Evolutionary conservation across 2,888 invertebrate genomes (phyloP).

Genomic region (Busseola fusca): DNA sequence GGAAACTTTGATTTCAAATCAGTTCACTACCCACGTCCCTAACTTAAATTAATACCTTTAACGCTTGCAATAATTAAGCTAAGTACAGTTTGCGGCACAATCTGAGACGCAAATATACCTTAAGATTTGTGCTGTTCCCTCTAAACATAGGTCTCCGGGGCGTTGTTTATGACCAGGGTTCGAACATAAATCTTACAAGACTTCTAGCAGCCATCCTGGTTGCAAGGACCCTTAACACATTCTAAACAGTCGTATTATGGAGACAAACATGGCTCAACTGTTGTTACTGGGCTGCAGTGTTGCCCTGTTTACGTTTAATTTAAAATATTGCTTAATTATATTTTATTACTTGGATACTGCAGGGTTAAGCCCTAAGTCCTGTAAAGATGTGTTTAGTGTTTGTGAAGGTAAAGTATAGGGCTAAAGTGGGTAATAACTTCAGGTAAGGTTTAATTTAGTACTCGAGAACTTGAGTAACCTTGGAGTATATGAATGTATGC

Average conservation of each 20-base stretch:
- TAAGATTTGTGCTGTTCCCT: slow-evolving; percentile 58
- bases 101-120: slow-evolving; percentile 55
- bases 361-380: slow-evolving; percentile 4
- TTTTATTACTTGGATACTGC: slow-evolving; percentile 37
- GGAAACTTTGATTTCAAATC: slow-evolving; percentile 6
- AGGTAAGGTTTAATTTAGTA: slow-evolving; percentile 20
- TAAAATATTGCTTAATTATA: slow-evolving; percentile 58
- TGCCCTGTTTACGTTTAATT: slow-evolving; percentile 62
- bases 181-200: slow-evolving; percentile 79
- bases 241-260: slow-evolving; percentile 70
- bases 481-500: neutral
- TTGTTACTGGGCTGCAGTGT: slow-evolving; percentile 56
- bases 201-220: slow-evolving; percentile 71
- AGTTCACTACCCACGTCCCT: neutral
- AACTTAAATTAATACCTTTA: slow-evolving; percentile 34
- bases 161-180: slow-evolving; percentile 82
- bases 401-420: neutral
- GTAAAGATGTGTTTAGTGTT: slow-evolving; percentile 25
- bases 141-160: slow-evolving; percentile 67
- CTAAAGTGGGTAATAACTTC: slow-evolving; percentile 22
- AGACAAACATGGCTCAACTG: slow-evolving; percentile 54
- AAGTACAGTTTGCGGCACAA: slow-evolving; percentile 51
- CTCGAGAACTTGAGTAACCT: neutral
- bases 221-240: slow-evolving; percentile 74
- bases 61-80: slow-evolving; percentile 56